Conservation (phyloP, 2,113 vertebrate genomes). For the Syrmaticus mikado region DNA sequence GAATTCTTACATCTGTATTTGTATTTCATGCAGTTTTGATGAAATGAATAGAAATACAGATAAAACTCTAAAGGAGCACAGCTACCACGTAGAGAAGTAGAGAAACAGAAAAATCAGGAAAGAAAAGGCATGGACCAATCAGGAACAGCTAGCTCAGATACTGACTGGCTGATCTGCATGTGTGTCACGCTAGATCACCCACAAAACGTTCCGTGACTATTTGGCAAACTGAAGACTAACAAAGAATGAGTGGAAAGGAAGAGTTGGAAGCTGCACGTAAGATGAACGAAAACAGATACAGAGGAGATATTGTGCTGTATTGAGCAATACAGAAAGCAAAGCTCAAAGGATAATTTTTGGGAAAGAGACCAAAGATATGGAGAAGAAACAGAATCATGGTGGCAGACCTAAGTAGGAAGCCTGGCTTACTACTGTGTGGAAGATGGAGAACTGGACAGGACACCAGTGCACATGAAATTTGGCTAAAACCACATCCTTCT, state of each 20-base stretch:
- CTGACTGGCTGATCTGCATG: neutral
- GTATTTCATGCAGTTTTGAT: neutral
- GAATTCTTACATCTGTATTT: neutral
- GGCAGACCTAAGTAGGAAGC: neutral
- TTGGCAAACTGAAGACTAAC: neutral
- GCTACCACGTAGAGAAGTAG: neutral
- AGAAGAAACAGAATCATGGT: neutral
- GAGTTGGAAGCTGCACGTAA: neutral
- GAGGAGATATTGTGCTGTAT: neutral
- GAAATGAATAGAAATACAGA: neutral
- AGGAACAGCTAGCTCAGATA: neutral
- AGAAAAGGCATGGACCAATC: neutral
- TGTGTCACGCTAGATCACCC: neutral
- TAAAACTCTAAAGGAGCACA: neutral
- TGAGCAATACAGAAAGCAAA: neutral
- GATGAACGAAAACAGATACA: neutral
- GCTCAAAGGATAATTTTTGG: neutral
- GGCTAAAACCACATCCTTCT: neutral
- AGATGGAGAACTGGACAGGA: fast-evolving
- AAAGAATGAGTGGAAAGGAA: neutral
- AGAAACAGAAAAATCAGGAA: fast-evolving
- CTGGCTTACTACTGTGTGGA: neutral
- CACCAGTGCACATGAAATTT: neutral
- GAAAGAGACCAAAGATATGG: neutral
- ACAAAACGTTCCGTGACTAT: neutral